Evolutionary conservation across 2,888 invertebrate species (phyloP).

Genomic region (Mellilla xanthometata): DNA sequence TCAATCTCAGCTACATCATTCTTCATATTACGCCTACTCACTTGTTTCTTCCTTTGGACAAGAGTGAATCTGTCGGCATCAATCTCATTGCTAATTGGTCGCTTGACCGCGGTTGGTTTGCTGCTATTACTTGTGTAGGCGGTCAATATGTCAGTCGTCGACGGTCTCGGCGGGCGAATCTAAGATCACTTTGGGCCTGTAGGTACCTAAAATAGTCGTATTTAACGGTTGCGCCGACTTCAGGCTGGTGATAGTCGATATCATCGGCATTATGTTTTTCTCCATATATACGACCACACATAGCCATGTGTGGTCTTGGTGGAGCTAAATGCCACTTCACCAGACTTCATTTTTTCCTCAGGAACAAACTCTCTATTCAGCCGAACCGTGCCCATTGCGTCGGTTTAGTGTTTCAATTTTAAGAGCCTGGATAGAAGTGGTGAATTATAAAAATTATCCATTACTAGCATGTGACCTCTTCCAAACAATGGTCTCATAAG

Average conservation of each 20-base stretch:
- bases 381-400: slow-evolving; percentile 32
- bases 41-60: too few species aligned
- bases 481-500: slow-evolving; percentile 27
- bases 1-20: too few species aligned
- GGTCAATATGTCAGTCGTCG: too few species aligned
- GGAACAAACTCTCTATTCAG: slow-evolving; percentile 34
- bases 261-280: slow-evolving; percentile 10
- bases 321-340: slow-evolving; percentile 27
- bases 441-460: slow-evolving; percentile 37
- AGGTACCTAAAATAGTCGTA: not conserved
- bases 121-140: too few species aligned
- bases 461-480: slow-evolving; percentile 32
- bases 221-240: not conserved
- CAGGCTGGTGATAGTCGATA: slow-evolving; percentile 6
- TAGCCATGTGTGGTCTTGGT: slow-evolving; percentile 29
- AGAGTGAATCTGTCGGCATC: too few species aligned
- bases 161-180: too few species aligned
- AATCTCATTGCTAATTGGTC: too few species aligned
- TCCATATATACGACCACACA: slow-evolving; percentile 28
- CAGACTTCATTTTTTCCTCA: slow-evolving; percentile 13
- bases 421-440: slow-evolving; percentile 30
- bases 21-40: too few species aligned
- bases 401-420: slow-evolving; percentile 25
- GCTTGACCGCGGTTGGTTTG: too few species aligned
- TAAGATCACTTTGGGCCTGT: slow-evolving; percentile 4